phyloP scores from a whole-genome alignment of 2,113 vertebrate species.

The Rhea pennata region DNA sequence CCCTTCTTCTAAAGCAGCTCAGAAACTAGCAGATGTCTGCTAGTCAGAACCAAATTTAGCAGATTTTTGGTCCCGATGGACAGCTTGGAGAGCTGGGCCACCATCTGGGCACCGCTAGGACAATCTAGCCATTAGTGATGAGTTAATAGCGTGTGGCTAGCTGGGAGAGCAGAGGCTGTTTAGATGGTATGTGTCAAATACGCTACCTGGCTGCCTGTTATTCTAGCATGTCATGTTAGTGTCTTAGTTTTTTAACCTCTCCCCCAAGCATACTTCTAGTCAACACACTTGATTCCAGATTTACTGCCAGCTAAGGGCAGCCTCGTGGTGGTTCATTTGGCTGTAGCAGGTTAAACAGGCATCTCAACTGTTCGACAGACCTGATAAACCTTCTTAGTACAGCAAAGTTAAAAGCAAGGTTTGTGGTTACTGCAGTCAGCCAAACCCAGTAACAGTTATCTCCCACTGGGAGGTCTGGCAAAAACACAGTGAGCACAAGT shows the following conservation, averaged over 20 bases:
- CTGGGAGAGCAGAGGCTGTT: not conserved
- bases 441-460: not conserved
- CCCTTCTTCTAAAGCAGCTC: not conserved
- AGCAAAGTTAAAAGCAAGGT: not conserved
- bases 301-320: not conserved
- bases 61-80: not conserved
- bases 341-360: not conserved
- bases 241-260: not conserved
- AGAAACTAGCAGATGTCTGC: not conserved
- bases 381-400: not conserved
- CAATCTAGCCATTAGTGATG: not conserved
- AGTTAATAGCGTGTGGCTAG: not conserved
- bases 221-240: not conserved
- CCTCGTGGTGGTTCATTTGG: not conserved
- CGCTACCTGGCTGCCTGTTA: not conserved
- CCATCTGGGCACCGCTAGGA: not conserved
- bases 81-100: not conserved
- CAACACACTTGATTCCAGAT: not conserved
- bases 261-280: not conserved
- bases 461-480: not conserved
- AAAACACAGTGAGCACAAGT: not conserved
- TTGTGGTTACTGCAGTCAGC: not conserved
- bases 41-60: not conserved
- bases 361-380: not conserved
- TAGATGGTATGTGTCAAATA: not conserved